Conservation (phyloP, 1,140 invertebrate species). For the Triops cancriformis region DNA sequence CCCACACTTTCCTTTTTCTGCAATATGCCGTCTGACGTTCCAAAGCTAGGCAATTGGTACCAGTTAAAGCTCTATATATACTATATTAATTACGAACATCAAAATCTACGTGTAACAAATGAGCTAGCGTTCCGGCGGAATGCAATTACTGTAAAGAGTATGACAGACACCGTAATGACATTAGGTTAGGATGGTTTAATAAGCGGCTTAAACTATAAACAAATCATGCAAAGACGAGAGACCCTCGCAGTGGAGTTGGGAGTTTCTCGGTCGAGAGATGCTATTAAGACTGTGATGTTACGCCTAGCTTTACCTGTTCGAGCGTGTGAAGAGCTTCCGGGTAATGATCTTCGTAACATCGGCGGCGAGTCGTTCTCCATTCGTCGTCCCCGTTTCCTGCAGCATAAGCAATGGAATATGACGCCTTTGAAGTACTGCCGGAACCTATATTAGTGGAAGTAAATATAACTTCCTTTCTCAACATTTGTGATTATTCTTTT, state of each 20-base stretch:
- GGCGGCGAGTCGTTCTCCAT: not conserved
- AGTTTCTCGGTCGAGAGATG: not conserved
- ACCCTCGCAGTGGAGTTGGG: too few relatives aligned
- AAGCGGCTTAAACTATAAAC: too few relatives aligned
- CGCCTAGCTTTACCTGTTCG: not conserved
- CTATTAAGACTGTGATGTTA: not conserved
- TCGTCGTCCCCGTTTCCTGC: not conserved
- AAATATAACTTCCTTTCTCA: not conserved
- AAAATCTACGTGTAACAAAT: too few relatives aligned
- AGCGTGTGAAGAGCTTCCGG: slow-evolving; percentile 2
- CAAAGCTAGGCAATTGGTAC: not conserved
- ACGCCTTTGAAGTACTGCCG: slow-evolving; percentile 47
- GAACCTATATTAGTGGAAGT: slow-evolving; percentile 38
- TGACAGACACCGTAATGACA: too few relatives aligned
- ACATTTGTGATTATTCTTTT: not conserved
- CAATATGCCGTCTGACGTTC: not conserved
- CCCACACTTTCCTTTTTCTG: too few relatives aligned
- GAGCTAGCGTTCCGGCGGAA: too few relatives aligned
- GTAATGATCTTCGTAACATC: not conserved
- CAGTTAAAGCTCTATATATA: not conserved
- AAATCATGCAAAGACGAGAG: too few relatives aligned
- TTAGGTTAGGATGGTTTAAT: too few relatives aligned
- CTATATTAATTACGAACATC: not conserved
- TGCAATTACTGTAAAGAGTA: too few relatives aligned
- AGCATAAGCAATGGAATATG: slow-evolving; percentile 42